Conservation (phyloP, 2,888 invertebrate genomes). For the Hydriomena furcata region DNA sequence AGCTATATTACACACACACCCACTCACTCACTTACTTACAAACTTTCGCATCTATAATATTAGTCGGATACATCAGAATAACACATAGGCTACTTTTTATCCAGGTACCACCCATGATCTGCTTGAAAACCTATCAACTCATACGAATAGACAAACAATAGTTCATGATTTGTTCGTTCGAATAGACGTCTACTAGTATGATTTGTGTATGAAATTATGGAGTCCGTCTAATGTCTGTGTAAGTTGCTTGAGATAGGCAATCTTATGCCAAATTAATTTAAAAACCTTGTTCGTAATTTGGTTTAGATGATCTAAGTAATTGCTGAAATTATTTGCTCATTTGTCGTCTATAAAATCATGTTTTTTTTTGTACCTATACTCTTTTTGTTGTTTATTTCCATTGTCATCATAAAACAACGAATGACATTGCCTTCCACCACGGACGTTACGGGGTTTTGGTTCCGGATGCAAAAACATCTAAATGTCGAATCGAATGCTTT, state of each 20-base stretch:
- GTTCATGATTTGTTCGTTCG: too few species aligned
- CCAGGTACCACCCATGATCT: too few species aligned
- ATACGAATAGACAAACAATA: too few species aligned
- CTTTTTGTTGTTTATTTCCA: constrained; percentile 32
- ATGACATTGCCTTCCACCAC: constrained; percentile 40
- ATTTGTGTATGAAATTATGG: too few species aligned
- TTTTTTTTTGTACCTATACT: constrained; percentile 17
- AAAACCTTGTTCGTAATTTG: constrained; percentile 2
- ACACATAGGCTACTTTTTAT: too few species aligned
- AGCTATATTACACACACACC: too few species aligned
- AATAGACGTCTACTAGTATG: too few species aligned
- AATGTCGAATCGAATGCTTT: constrained; percentile 38
- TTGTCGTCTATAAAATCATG: constrained; percentile 10
- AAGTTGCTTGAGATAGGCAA: neutral
- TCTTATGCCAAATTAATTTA: neutral
- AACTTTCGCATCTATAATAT: too few species aligned
- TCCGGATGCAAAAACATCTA: constrained; percentile 46
- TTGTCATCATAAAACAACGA: constrained; percentile 41
- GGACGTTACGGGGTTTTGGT: constrained; percentile 53
- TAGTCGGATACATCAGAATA: too few species aligned
- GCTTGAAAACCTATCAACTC: too few species aligned
- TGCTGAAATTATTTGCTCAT: constrained; percentile 16
- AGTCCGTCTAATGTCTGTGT: too few species aligned
- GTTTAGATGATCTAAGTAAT: constrained; percentile 11
- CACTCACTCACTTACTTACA: too few species aligned